phyloP scores from a whole-genome alignment of 2,113 vertebrate genomes.

The Clarias magur region DNA sequence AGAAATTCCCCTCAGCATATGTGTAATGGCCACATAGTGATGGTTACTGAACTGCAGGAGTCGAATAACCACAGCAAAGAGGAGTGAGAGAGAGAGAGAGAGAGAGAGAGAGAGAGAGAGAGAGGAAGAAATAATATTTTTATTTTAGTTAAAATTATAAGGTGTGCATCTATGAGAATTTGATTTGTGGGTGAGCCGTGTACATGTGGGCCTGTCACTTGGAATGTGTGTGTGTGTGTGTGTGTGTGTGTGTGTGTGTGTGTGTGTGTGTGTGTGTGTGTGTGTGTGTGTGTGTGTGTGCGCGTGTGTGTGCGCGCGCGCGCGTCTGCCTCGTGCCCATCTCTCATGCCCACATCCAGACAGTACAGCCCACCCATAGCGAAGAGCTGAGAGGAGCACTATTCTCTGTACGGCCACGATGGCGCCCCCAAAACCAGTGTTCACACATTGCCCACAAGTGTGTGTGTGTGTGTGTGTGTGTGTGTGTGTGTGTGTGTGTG shows the following conservation, averaged over 20 bases:
- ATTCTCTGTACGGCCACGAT: constrained; percentile 74
- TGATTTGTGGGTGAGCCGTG: not conserved
- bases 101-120: constrained; percentile 32
- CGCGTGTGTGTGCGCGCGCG: constrained; percentile 23
- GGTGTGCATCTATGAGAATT: constrained; percentile 3
- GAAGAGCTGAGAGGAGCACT: constrained; percentile 72
- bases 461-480: constrained; percentile 41
- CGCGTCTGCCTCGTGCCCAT: constrained; percentile 51
- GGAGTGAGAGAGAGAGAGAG: constrained; percentile 32
- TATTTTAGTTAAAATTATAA: constrained; percentile 29
- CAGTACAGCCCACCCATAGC: constrained; percentile 72
- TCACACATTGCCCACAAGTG: constrained; percentile 64
- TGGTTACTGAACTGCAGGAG: constrained; percentile 46
- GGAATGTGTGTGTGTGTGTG: constrained; percentile 16
- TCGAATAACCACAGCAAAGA: constrained; percentile 39
- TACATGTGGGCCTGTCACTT: not conserved
- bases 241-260: not conserved
- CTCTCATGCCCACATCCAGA: constrained; percentile 50
- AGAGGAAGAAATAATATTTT: constrained; percentile 39
- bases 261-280: constrained; percentile 41
- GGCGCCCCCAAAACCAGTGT: constrained; percentile 75
- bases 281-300: constrained; percentile 35
- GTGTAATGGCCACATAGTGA: constrained; percentile 51
- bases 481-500: constrained; percentile 32
- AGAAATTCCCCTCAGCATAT: constrained; percentile 55